Evolutionary conservation across 2,113 vertebrate species (phyloP), one percentile per base, ranked within the genome.

Genomic region (Phaethornis superciliosus): DNA sequence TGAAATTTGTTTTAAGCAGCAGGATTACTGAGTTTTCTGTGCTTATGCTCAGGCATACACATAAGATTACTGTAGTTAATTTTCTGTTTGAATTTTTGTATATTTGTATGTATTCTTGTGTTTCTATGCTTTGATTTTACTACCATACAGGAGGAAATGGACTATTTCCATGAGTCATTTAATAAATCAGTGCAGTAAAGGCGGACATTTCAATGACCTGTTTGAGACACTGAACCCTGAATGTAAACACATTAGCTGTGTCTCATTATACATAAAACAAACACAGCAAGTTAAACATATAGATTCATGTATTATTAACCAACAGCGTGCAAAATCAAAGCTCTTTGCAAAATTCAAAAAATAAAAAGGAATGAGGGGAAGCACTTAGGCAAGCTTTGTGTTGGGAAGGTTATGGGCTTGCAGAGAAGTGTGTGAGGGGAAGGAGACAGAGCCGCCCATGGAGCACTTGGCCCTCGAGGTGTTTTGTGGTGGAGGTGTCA

Each of bases 381-480:
- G 13, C 22, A 42, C 17, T 83, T 8, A 27, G 42, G 13, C 13
- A 14, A 40, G 24, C 21, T 75, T 79, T 26, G 12, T 37, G 1
- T n/a, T 49, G 49, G 23, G 58, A 87, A 69, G 35, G 74, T 59
- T 42, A 13, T 0, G 0, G 5, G 6, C 49, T 35, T 55, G 15
- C n/a, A 76, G 65, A 26, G 32, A n/a, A n/a, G 7, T 0, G 1
- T 7, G 12, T 24, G 3, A 1, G 9, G 12, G 23, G 27, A 35
- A 1, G 3, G 40, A 70, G 18, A 23, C 14, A 63, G 28, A 20
- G 14, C 16, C 80, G 7, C 35, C 21, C 1, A 0, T 47, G 24
- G 52, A 52, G 9, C 3, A 0, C 11, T 55, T 0, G 0, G 3
- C 1, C 2, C 21, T 52, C 0, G 0, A 35, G 5, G 10, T 27